Base-by-base conservation (phyloP, 2,888 invertebrate genomes). In the Ormyrus rosae region DNA sequence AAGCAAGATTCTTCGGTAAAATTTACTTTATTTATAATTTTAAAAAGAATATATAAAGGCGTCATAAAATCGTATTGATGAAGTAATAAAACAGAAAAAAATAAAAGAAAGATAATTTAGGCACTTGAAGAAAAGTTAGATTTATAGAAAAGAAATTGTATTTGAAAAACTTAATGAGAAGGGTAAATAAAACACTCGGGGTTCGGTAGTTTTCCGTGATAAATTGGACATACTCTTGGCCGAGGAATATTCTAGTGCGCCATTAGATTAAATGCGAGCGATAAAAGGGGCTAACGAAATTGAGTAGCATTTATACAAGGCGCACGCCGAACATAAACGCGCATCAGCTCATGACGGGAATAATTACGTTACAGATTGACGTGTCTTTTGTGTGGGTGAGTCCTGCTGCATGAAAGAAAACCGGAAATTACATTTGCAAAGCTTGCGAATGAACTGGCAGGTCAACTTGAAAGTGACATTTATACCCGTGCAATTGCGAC, bases 371-470 rank as follows among this genome's bases (percentile, higher is more conserved):
- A 70, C 34, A 81, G 81, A 84, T 85, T 86, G 83, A 83, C 83
- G 76, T 83, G 82, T 83, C 82, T 86, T 63, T 86, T 85, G 84
- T 85, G 70, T 81, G 84, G 80, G 78, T 80, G 65, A 80, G 81
- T 84, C 78, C 82, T 79, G 83, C 78, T 78, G 69, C 83, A 82
- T 81, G 5, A 85, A 85, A 84, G 83, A 80, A 84, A 83, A 85
- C 85, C 84, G 86, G 86, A 86, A 84, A 85, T 86, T 86, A 79
- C 84, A 85, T 85, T 84, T 86, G 83, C 81, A 82, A 80, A 76
- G 78, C 82, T 78, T 68, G 78, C 61, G 56, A 69, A 53, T 69
- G 69, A 71, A 69, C 67, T 78, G 70, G 58, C 74, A 64, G 78
- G 65, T 83, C 76, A 79, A 79, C 81, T 79, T 83, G 78, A 81